Evolutionary conservation across 30 jellyfish, hydroid and myxozoan genomes (phyloP).

Genomic region (Cassiopea andromeda): DNA sequence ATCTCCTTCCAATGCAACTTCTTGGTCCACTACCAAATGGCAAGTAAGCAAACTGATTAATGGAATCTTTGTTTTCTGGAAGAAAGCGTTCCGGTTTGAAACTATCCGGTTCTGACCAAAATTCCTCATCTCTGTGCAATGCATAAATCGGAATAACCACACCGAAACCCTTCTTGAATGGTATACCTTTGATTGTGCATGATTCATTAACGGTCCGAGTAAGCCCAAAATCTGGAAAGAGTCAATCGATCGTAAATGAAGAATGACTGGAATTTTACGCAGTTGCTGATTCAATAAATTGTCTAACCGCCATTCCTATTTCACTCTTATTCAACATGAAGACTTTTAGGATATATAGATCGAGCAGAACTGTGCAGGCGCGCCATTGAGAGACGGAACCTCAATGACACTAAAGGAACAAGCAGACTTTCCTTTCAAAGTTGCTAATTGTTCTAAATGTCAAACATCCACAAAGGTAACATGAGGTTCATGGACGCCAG

Average conservation of each 20-base stretch:
- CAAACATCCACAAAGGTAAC: no score
- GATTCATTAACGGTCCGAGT: slow-evolving; percentile 22
- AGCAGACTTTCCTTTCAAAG: no score
- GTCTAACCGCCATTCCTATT: not conserved
- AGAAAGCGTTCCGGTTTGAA: slow-evolving; percentile 75
- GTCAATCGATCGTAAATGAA: not conserved
- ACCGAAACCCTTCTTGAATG: slow-evolving; percentile 58
- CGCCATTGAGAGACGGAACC: no score
- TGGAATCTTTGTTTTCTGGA: slow-evolving; percentile 59
- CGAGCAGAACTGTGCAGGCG: no score
- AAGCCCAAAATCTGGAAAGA: slow-evolving; percentile 14
- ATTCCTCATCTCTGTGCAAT: slow-evolving; percentile 67
- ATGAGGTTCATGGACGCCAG: no score
- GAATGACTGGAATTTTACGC: not conserved
- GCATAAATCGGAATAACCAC: slow-evolving; percentile 49
- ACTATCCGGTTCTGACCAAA: slow-evolving; percentile 65
- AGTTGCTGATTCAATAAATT: not conserved
- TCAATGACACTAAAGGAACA: no score
- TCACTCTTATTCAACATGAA: not conserved
- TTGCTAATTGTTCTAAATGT: no score
- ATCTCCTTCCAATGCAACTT: slow-evolving; percentile 65
- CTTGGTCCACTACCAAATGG: slow-evolving; percentile 82
- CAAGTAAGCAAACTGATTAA: slow-evolving; percentile 60
- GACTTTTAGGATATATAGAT: no score
- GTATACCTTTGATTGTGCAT: slow-evolving; percentile 49